phyloP scores from a whole-genome alignment of 2,888 invertebrate species.

The Drosophila mayaguana region DNA sequence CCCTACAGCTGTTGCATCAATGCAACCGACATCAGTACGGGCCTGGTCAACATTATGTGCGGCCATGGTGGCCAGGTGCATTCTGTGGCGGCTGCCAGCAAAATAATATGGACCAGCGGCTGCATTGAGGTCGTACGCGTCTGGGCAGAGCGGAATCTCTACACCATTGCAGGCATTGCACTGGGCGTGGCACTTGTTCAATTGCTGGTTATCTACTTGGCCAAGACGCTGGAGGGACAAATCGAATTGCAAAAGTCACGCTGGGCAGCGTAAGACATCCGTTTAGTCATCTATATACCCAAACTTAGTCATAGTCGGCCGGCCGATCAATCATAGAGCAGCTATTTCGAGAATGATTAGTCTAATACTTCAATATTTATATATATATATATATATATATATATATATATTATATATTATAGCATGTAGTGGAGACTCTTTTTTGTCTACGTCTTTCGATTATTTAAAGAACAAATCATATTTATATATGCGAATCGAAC shows the following conservation, averaged over 20 bases:
- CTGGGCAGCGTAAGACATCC: slow-evolving; percentile 85
- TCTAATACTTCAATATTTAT: background rate
- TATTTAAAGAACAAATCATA: slow-evolving; percentile 5
- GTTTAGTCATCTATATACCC: background rate
- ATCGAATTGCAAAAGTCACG: slow-evolving; percentile 95
- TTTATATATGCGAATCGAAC: background rate
- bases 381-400: slow-evolving; percentile 2
- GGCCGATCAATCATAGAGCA: slow-evolving; percentile 3
- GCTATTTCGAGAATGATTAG: slow-evolving; percentile 4
- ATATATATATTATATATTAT: slow-evolving; percentile 7
- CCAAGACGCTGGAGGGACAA: slow-evolving; percentile 95
- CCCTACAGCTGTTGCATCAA: slow-evolving; percentile 98
- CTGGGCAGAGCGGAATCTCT: slow-evolving; percentile 95
- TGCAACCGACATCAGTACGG: slow-evolving; percentile 94
- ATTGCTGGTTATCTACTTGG: slow-evolving; percentile 94
- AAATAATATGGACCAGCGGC: slow-evolving; percentile 95
- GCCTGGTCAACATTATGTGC: slow-evolving; percentile 96
- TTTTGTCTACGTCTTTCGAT: background rate
- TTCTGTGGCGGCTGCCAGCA: slow-evolving; percentile 94
- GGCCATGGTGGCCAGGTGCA: slow-evolving; percentile 95
- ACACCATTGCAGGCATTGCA: slow-evolving; percentile 94
- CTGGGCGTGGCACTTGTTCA: slow-evolving; percentile 93
- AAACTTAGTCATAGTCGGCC: slow-evolving; percentile 4
- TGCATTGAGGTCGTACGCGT: slow-evolving; percentile 95
- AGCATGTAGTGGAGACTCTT: background rate